Conservation (phyloP, 2,797 vertebrate genomes). For the Neosilurus hyrtlii region DNA sequence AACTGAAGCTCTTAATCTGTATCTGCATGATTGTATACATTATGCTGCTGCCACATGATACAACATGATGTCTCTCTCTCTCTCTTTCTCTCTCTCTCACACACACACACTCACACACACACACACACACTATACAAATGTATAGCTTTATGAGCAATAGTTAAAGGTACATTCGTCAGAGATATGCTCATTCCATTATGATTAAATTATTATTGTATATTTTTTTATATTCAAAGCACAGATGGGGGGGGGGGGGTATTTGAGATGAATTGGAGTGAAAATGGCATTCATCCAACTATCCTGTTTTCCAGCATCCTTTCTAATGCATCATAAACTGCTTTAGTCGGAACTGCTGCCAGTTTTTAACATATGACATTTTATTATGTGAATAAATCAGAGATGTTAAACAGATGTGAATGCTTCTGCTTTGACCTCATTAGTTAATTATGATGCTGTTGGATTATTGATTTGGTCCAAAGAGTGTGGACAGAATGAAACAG, state of each 20-base stretch:
- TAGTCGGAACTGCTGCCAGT: constrained; percentile 41
- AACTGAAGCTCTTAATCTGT: too few species aligned
- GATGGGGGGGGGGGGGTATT: neutral
- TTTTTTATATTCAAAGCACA: neutral
- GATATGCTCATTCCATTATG: neutral
- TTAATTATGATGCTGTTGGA: constrained; percentile 50
- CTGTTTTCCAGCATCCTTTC: constrained; percentile 29
- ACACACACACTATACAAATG: neutral
- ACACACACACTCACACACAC: too few species aligned
- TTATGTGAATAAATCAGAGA: constrained; percentile 47
- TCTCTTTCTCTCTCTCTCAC: too few species aligned
- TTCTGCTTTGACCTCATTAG: constrained; percentile 46
- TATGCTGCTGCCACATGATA: too few species aligned
- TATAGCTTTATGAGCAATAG: neutral
- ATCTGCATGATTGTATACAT: too few species aligned
- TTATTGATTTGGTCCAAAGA: constrained; percentile 46
- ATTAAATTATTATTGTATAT: neutral
- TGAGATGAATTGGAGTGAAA: constrained; percentile 6
- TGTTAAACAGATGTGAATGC: constrained; percentile 50
- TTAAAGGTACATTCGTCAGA: neutral
- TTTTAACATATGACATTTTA: constrained; percentile 47
- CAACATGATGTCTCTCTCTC: too few species aligned
- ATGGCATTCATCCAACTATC: constrained; percentile 36
- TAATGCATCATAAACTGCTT: constrained; percentile 44
- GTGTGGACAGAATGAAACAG: constrained; percentile 27